Conservation (phyloP, 2,113 vertebrate genomes). For the Pelmatolapia mariae region DNA sequence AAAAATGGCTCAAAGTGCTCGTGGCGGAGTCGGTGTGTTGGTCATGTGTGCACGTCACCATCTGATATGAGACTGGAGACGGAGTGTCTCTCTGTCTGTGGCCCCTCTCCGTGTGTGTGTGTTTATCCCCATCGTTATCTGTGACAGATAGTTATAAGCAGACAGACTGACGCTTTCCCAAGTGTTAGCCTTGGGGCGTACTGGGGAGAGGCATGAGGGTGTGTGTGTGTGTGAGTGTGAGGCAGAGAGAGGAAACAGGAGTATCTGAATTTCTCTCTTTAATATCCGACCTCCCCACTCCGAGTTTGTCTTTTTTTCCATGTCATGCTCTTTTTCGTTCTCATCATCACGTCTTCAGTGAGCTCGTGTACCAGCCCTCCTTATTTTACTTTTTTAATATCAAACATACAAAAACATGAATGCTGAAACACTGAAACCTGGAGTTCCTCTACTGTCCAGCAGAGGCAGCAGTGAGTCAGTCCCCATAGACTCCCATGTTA, state of each 20-base stretch:
- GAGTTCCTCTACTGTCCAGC: neutral
- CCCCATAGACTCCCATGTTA: neutral
- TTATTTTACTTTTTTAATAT: neutral
- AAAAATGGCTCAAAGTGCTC: neutral
- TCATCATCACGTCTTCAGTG: neutral
- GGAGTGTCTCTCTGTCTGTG: conserved; percentile 2
- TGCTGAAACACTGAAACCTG: neutral
- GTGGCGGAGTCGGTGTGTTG: neutral
- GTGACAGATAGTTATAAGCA: conserved; percentile 55
- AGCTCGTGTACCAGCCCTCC: neutral
- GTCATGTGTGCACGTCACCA: neutral
- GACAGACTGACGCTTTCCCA: conserved; percentile 56
- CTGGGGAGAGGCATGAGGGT: neutral
- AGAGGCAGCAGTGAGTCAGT: neutral
- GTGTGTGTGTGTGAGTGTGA: neutral
- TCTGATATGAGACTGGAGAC: conserved; percentile 25
- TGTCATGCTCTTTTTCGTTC: neutral
- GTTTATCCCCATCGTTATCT: conserved; percentile 40
- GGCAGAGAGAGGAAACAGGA: accelerated
- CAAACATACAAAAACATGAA: accelerated
- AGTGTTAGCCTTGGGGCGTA: conserved; percentile 41
- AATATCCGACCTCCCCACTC: neutral
- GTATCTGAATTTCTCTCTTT: neutral
- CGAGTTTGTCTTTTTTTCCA: neutral
- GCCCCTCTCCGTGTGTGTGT: conserved; percentile 1